phyloP scores from a whole-genome alignment of 2,113 vertebrate genomes.

The Takifugu flavidus region DNA sequence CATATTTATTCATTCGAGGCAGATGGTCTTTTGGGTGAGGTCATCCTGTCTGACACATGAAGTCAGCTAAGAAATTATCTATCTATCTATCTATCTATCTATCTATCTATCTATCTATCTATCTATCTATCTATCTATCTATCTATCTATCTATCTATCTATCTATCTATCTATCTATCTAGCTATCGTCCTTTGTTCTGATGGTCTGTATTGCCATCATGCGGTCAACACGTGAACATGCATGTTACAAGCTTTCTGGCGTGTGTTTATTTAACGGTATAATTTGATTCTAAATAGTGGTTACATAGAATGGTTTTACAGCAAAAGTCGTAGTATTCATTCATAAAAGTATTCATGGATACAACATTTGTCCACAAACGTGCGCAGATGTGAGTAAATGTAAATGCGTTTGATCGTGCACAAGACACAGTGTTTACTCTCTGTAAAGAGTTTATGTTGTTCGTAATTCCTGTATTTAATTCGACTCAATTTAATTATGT shows the following conservation, averaged over 20 bases:
- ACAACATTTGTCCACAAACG: too few species aligned
- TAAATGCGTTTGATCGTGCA: too few species aligned
- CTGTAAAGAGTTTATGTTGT: too few species aligned
- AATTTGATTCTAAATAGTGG: too few species aligned
- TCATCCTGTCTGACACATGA: constrained; percentile 54
- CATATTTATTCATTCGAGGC: constrained; percentile 50
- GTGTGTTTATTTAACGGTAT: too few species aligned
- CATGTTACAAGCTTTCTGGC: not conserved
- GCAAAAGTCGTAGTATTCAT: too few species aligned
- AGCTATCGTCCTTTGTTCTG: not conserved
- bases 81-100: constrained; percentile 4
- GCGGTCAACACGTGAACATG: constrained; percentile 13
- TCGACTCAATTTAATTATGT: too few species aligned
- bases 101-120: constrained; percentile 1
- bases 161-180: constrained; percentile 2
- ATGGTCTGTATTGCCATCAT: constrained; percentile 19
- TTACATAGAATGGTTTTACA: too few species aligned
- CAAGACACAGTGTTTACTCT: too few species aligned
- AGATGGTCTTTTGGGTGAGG: constrained; percentile 65
- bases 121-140: constrained; percentile 1
- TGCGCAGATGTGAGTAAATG: too few species aligned
- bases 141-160: constrained; percentile 1
- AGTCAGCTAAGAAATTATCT: constrained; percentile 10
- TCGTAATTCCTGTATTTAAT: too few species aligned
- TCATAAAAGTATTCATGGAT: too few species aligned